Evolutionary conservation across 1,140 invertebrate species (phyloP).

Genomic region (Anastrepha ludens): DNA sequence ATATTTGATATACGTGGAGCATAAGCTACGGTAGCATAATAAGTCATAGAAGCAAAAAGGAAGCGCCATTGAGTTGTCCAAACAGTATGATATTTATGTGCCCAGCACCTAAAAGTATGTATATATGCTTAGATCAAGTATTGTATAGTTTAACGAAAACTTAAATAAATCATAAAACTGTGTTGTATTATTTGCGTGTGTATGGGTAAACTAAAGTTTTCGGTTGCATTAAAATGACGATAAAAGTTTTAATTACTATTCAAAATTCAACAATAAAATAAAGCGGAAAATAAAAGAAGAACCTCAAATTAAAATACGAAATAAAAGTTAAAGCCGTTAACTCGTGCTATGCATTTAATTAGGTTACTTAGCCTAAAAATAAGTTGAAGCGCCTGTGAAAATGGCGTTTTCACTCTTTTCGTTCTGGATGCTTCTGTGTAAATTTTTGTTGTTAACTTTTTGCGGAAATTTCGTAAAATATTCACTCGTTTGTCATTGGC

Average conservation of each 20-base stretch:
- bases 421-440: background rate
- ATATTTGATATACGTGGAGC: slow-evolving; percentile 23
- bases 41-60: background rate
- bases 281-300: background rate
- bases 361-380: slow-evolving; percentile 20
- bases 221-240: slow-evolving; percentile 26
- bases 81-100: background rate
- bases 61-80: background rate
- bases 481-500: background rate
- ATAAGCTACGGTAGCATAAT: background rate
- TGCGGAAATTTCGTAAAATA: background rate
- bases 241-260: slow-evolving; percentile 54
- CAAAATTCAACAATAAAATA: slow-evolving; percentile 27
- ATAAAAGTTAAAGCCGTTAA: background rate
- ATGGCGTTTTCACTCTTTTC: background rate
- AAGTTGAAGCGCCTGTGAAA: slow-evolving; percentile 27
- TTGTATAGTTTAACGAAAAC: background rate
- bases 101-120: too few species aligned
- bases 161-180: slow-evolving; percentile 11
- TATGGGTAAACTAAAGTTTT: slow-evolving; percentile 5
- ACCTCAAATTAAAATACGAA: background rate
- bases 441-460: slow-evolving; percentile 11
- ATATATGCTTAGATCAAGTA: background rate
- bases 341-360: slow-evolving; percentile 29
- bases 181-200: background rate